Percentiles rank a stretch among this genome's conserved stretches.
These are phyloP conservation scores for Mesaphorura yosii DNA, from an alignment of 1,140 invertebrate species.

Conservation along the genomic window DNA sequence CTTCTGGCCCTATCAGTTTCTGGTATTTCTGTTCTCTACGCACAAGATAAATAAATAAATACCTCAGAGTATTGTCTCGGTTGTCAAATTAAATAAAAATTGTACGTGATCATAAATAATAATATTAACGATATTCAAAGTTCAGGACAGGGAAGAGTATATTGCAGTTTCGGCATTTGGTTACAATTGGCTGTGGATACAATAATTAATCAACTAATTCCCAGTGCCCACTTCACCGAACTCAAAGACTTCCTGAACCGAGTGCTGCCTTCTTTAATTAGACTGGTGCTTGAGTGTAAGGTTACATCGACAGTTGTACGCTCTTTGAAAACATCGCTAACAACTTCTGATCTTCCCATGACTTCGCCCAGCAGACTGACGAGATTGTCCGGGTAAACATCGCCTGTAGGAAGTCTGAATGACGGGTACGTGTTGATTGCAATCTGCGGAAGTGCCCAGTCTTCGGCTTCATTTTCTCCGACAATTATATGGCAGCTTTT, in stretches of 20 bases:
- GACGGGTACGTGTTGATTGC: background rate
- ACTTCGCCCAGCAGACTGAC: background rate
- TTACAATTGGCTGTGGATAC: too few relatives aligned
- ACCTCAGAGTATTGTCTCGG: too few relatives aligned
- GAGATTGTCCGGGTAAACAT: slow-evolving; percentile 20
- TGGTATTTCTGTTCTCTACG: too few relatives aligned
- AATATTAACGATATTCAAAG: too few relatives aligned
- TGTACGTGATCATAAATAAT: too few relatives aligned
- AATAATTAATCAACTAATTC: too few relatives aligned
- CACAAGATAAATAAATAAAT: too few relatives aligned
- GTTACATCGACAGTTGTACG: background rate
- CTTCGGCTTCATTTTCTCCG: slow-evolving; percentile 19
- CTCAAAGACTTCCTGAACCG: background rate
- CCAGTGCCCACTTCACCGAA: slow-evolving; percentile 1
- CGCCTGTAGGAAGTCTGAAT: slow-evolving; percentile 15
- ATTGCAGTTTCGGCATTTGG: too few relatives aligned
- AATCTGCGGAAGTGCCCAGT: slow-evolving; percentile 8
- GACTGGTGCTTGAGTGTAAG: background rate
- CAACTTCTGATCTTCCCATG: background rate
- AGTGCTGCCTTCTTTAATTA: background rate
- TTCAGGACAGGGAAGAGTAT: too few relatives aligned
- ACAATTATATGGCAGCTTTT: slow-evolving; percentile 13
- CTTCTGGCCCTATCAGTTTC: too few relatives aligned
- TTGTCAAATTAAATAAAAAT: too few relatives aligned
- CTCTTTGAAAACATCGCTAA: background rate